phyloP scores from a whole-genome alignment of 1,140 invertebrate genomes.

The Drosophila albomicans region DNA sequence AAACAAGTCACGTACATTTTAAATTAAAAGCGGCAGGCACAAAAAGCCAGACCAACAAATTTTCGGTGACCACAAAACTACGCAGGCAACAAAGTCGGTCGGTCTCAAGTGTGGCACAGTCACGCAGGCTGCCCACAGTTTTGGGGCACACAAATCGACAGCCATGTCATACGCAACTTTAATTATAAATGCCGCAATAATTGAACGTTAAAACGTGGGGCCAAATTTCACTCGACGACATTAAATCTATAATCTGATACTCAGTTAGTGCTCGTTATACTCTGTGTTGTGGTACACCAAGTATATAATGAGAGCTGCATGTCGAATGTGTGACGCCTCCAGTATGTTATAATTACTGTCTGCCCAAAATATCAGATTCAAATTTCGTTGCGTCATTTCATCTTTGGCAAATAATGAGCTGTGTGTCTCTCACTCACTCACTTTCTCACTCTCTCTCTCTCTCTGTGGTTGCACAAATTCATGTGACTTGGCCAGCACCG shows the following conservation, averaged over 20 bases:
- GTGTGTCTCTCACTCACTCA: neutral
- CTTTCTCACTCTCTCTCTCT: too few species aligned
- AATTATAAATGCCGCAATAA: constrained; percentile 54
- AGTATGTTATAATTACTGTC: constrained; percentile 24
- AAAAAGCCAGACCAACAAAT: constrained; percentile 32
- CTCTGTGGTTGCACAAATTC: constrained; percentile 18
- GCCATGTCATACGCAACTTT: constrained; percentile 49
- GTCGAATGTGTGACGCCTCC: neutral
- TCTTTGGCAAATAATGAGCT: constrained; percentile 34
- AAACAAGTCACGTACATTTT: constrained; percentile 60
- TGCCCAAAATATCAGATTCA: constrained; percentile 15
- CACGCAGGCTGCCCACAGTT: constrained; percentile 22
- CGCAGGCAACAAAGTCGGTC: neutral
- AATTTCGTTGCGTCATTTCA: constrained; percentile 8
- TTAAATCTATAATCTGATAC: constrained; percentile 31
- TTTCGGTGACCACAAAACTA: constrained; percentile 45
- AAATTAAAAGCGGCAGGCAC: constrained; percentile 45
- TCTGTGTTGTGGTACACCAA: neutral
- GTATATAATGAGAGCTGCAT: constrained; percentile 33
- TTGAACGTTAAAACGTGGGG: constrained; percentile 41
- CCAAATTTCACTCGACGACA: constrained; percentile 19
- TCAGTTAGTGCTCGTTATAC: neutral
- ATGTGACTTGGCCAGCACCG: neutral
- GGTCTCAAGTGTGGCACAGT: constrained; percentile 1
- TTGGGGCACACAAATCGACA: constrained; percentile 27